These are phyloP conservation scores for Ferdinandea cuprea DNA, from an alignment of 2,888 invertebrate genomes.

Conservation along the genomic window DNA sequence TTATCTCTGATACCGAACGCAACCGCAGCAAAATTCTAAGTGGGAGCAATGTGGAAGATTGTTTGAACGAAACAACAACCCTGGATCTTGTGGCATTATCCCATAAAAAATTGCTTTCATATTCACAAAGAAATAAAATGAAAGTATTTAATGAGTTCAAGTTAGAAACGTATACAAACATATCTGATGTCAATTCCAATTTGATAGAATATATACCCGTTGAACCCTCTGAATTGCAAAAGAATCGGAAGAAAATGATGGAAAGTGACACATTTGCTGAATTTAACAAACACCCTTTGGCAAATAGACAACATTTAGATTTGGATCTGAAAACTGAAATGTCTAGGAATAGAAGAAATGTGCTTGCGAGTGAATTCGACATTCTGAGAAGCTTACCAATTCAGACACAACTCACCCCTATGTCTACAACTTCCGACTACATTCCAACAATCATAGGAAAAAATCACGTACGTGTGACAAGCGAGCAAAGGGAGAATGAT, in stretches of 20 bases:
- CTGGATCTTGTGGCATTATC: constrained; percentile 10
- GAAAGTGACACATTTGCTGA: constrained; percentile 78
- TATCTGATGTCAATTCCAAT: constrained; percentile 79
- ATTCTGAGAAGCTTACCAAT: constrained; percentile 76
- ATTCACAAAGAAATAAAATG: constrained; percentile 86
- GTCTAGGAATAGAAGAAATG: constrained; percentile 77
- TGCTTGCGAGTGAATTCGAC: constrained; percentile 78
- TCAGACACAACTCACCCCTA: constrained; percentile 76
- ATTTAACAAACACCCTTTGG: constrained; percentile 76
- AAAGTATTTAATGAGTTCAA: constrained; percentile 86
- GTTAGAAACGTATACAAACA: constrained; percentile 77
- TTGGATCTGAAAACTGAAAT: constrained; percentile 78
- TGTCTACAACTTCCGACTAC: constrained; percentile 78
- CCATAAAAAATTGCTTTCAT: constrained; percentile 82
- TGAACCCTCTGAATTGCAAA: constrained; percentile 80
- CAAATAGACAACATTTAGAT: constrained; percentile 75
- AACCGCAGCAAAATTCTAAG: constrained; percentile 78
- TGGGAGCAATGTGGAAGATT: constrained; percentile 71
- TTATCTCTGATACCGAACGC: constrained; percentile 73
- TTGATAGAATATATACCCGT: constrained; percentile 52
- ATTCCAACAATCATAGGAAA: constrained; percentile 47
- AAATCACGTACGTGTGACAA: constrained; percentile 19
- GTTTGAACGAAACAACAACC: constrained; percentile 63
- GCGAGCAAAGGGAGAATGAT: constrained; percentile 51
- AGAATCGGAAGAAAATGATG: constrained; percentile 81